Evolutionary conservation across 1,140 invertebrate species (phyloP), one percentile per base, ranked within the genome.

Genomic region (Varroa destructor): DNA sequence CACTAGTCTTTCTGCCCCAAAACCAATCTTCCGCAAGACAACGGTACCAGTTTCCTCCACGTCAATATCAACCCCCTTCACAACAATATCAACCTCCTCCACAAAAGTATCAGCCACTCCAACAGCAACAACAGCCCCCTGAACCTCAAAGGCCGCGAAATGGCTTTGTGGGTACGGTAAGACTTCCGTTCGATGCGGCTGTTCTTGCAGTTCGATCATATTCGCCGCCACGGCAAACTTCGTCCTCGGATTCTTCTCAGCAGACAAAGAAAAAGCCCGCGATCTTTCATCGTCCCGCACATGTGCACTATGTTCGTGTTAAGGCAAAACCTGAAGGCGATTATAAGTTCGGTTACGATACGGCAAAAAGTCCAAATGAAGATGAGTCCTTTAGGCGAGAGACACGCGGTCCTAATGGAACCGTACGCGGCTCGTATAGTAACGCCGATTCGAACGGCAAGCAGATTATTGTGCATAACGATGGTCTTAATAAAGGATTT

Each of bases 161-260:
- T 3, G 40, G 12, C 8, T 67, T 43, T 8, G 40, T 14, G 36
- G 40, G 12, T n/a, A 40, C 14, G 14, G 61, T 40, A 2, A 40
- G 36, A 14, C 61, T 43, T 12, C 3, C n/a, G 37, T 36, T 1
- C 61, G 10, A 37, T 43, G 40, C 61, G 40, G 12, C 14, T 12
- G 40, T 37, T 14, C 12, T 37, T 8, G 40, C 14, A 8, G 61
- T 14, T 14, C 12, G 12, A 46, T 37, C 61, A n/a, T 67, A 67
- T 37, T 12, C 40, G 12, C 61, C 61, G 12, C 14, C 37, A 37
- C 40, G 46, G 61, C 64, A 70, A 10, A 46, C 36, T 8, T 1
- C 70, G 25, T 37, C 58, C 43, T 51, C 56, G 36, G 51, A 73
- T 43, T 43, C 84, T 82, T 80, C 74, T 76, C 40, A 86, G 84